Base-by-base conservation (phyloP, 2,888 invertebrate species). In the Drosophila peninsularis region DNA sequence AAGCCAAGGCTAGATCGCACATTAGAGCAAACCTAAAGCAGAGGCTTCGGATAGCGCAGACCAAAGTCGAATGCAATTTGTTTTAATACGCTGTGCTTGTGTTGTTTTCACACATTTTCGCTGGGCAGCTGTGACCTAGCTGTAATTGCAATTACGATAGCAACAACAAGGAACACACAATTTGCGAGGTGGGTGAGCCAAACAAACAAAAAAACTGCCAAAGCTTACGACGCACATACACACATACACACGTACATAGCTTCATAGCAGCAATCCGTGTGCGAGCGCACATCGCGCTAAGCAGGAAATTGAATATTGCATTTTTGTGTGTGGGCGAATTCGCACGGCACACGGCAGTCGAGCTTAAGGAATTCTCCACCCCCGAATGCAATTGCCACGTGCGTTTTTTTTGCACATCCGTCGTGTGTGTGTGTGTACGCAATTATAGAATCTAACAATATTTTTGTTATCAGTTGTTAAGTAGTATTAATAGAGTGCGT, bases 61-160 rank as follows among this genome's bases (percentile, higher is more conserved):
- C 21, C 47, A 55, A 62, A 65, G 47, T 56, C 65, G 71, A 78
- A 78, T 76, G 75, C 79, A 65, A 62, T 34, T 79, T 37, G 71
- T 58, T 47, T 55, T 45, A 69, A 53, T 50, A 65, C 34, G 11
- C 42, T 53, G 70, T 70, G 70, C 58, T 74, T 64, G 64, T 78
- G 75, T 78, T 78, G 69, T 62, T 75, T 75, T 62, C 44, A 56
- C 45, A 62, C 56, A 62, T 65, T 65, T 78, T 75, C 52, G 52
- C 34, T 64, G 62, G 69, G 70, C 75, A 69, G 75, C 70, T 76
- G 75, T 69, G 75, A 75, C 75, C 69, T 63, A 75, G 70, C 63
- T 64, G 64, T 70, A 70, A 76, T 69, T 75, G 64, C 63, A 63
- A 60, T 63, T 36, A 53, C 66, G 44, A 62, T 54, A 76, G 41